Evolutionary conservation across 2,113 vertebrate genomes (phyloP).

Genomic region (Halcyon malimbica): DNA sequence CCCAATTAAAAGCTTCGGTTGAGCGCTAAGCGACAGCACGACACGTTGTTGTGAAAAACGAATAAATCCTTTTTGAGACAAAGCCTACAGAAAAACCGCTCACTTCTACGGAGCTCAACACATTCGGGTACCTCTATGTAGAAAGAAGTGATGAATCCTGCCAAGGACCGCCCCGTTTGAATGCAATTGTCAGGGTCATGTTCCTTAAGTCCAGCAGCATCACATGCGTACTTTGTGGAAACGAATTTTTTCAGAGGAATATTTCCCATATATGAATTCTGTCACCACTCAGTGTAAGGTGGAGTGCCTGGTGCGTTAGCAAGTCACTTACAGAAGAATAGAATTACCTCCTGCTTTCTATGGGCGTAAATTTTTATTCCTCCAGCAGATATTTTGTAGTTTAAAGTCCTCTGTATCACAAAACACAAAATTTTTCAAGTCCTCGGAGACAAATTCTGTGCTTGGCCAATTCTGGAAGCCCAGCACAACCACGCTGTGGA

Average conservation of each 20-base stretch:
- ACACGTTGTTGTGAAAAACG: not conserved
- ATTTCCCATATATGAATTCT: not conserved
- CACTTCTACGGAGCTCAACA: not conserved
- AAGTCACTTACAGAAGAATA: not conserved
- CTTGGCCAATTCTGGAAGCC: not conserved
- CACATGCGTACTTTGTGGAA: not conserved
- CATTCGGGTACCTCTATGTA: not conserved
- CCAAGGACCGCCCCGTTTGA: not conserved
- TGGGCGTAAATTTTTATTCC: not conserved
- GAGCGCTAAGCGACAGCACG: not conserved
- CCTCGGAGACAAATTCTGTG: not conserved
- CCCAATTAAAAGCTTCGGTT: not conserved
- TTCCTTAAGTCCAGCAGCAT: not conserved
- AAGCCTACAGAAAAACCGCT: not conserved
- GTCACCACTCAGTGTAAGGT: not conserved
- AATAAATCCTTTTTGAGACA: not conserved
- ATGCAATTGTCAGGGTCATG: not conserved
- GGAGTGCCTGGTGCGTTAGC: not conserved
- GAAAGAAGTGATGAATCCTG: not conserved
- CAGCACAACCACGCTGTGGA: not conserved
- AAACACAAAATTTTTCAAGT: not conserved
- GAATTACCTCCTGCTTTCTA: conserved; percentile 38
- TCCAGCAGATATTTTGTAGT: not conserved
- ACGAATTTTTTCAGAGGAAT: not conserved
- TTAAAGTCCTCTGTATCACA: not conserved